A percentile compares a stretch with the other conserved stretches of the same genome.
Conservation (phyloP, 1,140 invertebrate genomes). For the Caenorhabditis brenneri region DNA sequence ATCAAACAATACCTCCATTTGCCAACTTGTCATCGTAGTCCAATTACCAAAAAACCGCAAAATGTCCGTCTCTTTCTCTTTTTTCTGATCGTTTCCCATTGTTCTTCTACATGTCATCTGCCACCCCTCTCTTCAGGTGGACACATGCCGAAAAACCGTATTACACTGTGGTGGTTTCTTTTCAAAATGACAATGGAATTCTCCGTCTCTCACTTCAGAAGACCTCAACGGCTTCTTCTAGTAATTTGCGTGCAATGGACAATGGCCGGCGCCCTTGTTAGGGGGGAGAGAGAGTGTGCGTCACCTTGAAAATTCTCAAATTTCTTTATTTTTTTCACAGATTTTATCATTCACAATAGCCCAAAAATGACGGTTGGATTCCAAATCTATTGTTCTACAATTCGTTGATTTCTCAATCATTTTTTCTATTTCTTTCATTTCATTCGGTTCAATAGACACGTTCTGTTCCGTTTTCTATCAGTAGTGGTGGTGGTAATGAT, state of each 20-base stretch:
- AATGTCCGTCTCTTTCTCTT: neutral
- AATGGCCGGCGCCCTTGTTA: neutral
- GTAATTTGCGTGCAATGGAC: constrained; percentile 43
- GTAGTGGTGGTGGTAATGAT: neutral
- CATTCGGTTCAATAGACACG: neutral
- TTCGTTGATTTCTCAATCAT: neutral
- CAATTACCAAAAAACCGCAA: constrained; percentile 39
- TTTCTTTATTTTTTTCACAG: neutral
- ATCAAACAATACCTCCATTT: constrained; percentile 44
- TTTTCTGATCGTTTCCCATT: neutral
- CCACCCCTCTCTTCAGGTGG: neutral
- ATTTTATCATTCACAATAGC: neutral
- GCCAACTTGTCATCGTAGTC: constrained; percentile 24
- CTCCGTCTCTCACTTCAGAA: neutral
- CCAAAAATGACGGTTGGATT: neutral
- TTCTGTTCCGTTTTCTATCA: neutral
- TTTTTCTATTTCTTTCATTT: neutral
- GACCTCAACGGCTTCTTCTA: neutral
- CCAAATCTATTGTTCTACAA: neutral
- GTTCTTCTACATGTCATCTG: neutral
- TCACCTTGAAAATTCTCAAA: constrained; percentile 12
- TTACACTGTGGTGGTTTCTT: constrained; percentile 19
- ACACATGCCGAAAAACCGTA: constrained; percentile 34
- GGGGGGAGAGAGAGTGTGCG: neutral
- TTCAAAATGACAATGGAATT: constrained; percentile 5